Evolutionary conservation across 35 echinoderm and acorn worm genomes (phyloP).

Genomic region (Acanthaster planci): DNA sequence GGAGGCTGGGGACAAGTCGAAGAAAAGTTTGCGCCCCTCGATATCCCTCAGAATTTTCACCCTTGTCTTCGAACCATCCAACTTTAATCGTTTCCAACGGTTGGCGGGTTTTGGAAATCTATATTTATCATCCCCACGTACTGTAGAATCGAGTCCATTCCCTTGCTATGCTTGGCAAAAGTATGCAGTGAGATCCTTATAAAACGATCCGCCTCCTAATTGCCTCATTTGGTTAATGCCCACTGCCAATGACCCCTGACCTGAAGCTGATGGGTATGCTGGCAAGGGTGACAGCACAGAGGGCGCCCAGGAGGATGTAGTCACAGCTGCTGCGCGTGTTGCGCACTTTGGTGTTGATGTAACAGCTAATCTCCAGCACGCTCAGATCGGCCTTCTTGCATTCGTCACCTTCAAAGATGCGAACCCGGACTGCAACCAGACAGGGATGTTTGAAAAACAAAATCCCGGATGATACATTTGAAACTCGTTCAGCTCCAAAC

Average conservation of each 20-base stretch:
- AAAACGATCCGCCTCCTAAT: no score
- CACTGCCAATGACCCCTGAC: slow-evolving; percentile 38
- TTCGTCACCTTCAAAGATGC: slow-evolving; percentile 88
- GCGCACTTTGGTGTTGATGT: slow-evolving; percentile 88
- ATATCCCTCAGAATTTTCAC: no score
- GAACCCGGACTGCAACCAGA: slow-evolving; percentile 78
- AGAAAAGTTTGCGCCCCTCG: no score
- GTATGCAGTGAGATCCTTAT: no score
- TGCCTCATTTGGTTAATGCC: neutral
- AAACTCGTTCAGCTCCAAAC: no score
- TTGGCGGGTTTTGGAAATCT: no score
- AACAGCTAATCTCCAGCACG: slow-evolving; percentile 91
- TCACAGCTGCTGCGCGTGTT: slow-evolving; percentile 69
- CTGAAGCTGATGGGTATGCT: slow-evolving; percentile 79
- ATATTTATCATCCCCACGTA: neutral
- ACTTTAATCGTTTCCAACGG: no score
- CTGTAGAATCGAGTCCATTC: no score
- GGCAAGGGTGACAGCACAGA: slow-evolving; percentile 74
- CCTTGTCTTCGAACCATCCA: no score
- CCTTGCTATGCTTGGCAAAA: no score
- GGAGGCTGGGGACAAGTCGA: no score
- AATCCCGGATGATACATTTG: no score
- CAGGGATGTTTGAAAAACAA: neutral
- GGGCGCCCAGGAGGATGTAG: slow-evolving; percentile 77
- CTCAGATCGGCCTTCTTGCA: slow-evolving; percentile 97